Evolutionary conservation across 2,888 invertebrate species (phyloP).

Genomic region (Cheilosia scutellata): DNA sequence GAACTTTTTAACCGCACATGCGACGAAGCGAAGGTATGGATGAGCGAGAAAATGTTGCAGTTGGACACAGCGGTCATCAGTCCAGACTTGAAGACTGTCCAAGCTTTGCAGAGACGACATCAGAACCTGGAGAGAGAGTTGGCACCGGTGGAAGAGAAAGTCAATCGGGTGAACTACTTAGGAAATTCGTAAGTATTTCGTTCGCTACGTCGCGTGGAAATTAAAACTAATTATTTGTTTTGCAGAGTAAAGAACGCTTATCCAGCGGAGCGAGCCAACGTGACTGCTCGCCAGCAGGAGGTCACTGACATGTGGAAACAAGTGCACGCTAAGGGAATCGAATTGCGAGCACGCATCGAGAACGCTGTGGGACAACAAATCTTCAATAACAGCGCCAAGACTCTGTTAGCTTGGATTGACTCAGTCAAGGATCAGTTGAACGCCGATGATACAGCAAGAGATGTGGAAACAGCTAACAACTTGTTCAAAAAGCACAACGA

Average conservation of each 20-base stretch:
- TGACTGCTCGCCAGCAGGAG: slow-evolving; percentile 92
- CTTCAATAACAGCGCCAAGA: slow-evolving; percentile 87
- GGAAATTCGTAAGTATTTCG: slow-evolving; percentile 90
- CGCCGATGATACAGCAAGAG: slow-evolving; percentile 91
- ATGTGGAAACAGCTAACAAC: slow-evolving; percentile 96
- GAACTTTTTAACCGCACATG: slow-evolving; percentile 98
- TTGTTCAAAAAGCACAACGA: slow-evolving; percentile 96
- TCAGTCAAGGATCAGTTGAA: slow-evolving; percentile 91
- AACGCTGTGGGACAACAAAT: slow-evolving; percentile 98
- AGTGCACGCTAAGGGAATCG: slow-evolving; percentile 93
- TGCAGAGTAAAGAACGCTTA: slow-evolving; percentile 94
- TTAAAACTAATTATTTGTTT: slow-evolving; percentile 3
- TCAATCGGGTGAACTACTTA: slow-evolving; percentile 92
- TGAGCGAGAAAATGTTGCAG: slow-evolving; percentile 97
- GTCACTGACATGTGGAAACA: slow-evolving; percentile 95
- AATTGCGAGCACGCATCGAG: slow-evolving; percentile 93
- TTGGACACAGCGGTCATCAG: slow-evolving; percentile 91
- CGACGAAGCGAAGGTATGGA: slow-evolving; percentile 98
- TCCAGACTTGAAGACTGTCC: slow-evolving; percentile 95
- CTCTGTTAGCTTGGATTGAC: slow-evolving; percentile 92
- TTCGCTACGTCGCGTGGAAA: not conserved
- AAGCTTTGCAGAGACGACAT: slow-evolving; percentile 95
- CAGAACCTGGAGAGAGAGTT: slow-evolving; percentile 97
- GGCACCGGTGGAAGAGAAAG: slow-evolving; percentile 97
- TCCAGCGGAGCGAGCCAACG: slow-evolving; percentile 94